phyloP scores from a whole-genome alignment of 2,888 invertebrate species.

The Hypercompe scribonia region DNA sequence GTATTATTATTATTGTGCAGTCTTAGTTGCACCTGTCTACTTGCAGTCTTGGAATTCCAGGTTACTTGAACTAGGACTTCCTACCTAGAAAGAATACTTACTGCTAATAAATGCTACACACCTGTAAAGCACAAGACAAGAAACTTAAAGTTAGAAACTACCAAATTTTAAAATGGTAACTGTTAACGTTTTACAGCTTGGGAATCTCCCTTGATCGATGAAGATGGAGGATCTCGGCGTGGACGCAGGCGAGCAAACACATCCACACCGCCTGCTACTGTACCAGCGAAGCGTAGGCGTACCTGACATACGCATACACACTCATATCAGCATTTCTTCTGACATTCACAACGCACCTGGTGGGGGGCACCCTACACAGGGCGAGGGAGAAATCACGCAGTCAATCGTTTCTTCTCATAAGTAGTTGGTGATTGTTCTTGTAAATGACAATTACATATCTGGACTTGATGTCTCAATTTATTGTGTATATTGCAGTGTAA shows the following conservation, averaged over 20 bases:
- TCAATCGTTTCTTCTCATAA: constrained; percentile 53
- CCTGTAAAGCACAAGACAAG: too few relatives aligned
- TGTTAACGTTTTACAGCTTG: constrained; percentile 65
- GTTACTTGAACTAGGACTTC: too few relatives aligned
- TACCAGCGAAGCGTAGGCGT: constrained; percentile 76
- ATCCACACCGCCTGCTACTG: constrained; percentile 75
- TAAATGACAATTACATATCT: constrained; percentile 6
- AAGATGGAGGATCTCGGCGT: constrained; percentile 71
- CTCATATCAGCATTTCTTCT: constrained; percentile 75
- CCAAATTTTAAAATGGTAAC: too few relatives aligned
- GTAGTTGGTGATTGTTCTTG: constrained; percentile 14
- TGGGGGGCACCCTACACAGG: constrained; percentile 35
- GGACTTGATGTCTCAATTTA: constrained; percentile 19
- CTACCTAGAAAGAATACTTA: too few relatives aligned
- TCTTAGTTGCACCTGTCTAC: background rate
- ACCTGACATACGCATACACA: constrained; percentile 72
- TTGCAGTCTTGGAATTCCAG: too few relatives aligned
- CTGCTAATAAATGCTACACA: too few relatives aligned
- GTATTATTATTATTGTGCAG: background rate
- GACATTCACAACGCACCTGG: constrained; percentile 59
- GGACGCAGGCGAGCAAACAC: constrained; percentile 76
- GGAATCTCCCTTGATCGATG: constrained; percentile 75
- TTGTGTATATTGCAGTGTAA: constrained; percentile 21
- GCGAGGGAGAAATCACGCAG: constrained; percentile 45
- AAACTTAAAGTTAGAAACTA: too few relatives aligned